Base-by-base conservation (phyloP, 2,888 invertebrate genomes). In the Tromatobia lineatoria region DNA sequence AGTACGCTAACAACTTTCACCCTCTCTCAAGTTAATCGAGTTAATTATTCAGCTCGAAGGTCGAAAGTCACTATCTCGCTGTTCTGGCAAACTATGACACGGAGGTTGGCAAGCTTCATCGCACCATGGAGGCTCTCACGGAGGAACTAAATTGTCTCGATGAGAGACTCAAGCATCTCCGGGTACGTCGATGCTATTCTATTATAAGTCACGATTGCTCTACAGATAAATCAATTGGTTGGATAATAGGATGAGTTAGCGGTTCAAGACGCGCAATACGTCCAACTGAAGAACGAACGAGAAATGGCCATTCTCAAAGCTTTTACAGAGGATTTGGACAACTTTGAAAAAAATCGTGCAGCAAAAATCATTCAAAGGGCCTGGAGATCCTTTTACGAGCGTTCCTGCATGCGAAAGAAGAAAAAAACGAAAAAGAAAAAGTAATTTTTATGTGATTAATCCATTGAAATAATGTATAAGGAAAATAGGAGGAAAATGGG, bases 321-420 rank as follows among this genome's bases (percentile, higher is more conserved):
- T 4, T 91, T 91, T 61, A 82, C 88, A 13, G 86, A 86, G 50
- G 83, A 86, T 54, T 20, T 93, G 38, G 88, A 91, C 13, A 79
- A 86, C 59, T 92, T 92, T 54, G 83, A 88, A 59, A 88, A 85
- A 59, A 91, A 91, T 83, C 91, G 90, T 0, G 93, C 93, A 0
- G 92, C 92, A 7, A 91, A 82, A 73, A 88, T 92, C 18, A 92
- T 93, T 75, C 93, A 93, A 70, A 89, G 79, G 61, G 89, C 87
- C 3, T 93, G 93, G 93, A 90, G 90, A 73, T 85, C 67, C 7
- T 90, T 90, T 85, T 86, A 80, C 71, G 87, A 88, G 75, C 89
- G 91, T 10, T 80, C 85, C 15, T 69, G 76, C 10, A 75, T 87
- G 11, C 89, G 82, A 25, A 92, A 89, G 82, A 92, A 89, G 73